Conservation (phyloP, 2,113 vertebrate species). For the Neogobius melanostomus region DNA sequence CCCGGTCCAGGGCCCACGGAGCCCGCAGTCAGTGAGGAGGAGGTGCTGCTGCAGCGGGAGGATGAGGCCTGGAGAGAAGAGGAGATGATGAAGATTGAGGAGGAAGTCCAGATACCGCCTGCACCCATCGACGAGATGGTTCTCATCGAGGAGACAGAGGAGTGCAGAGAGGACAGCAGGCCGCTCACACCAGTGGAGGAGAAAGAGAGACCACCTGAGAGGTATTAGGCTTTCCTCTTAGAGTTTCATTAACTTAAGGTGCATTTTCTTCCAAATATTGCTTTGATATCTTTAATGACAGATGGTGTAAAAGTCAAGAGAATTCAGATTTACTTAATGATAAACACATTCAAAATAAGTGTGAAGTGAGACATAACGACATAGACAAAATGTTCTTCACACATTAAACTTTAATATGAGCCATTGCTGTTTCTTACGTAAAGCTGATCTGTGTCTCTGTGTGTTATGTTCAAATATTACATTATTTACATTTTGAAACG, state of each 20-base stretch:
- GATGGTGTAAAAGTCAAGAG: no score
- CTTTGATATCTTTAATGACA: no score
- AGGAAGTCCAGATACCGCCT: conserved; percentile 36
- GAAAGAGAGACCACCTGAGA: conserved; percentile 59
- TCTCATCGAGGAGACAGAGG: conserved; percentile 53
- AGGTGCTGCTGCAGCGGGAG: conserved; percentile 46
- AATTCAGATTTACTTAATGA: no score
- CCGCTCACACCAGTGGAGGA: conserved; percentile 65
- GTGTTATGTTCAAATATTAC: no score
- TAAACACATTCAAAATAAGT: no score
- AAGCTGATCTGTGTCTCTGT: no score
- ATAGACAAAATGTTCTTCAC: no score
- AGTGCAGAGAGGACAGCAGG: conserved; percentile 47
- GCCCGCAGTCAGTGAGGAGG: conserved; percentile 15
- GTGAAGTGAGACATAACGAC: no score
- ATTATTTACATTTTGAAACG: not conserved
- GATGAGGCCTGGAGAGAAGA: conserved; percentile 61
- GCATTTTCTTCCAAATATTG: not conserved
- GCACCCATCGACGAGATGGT: conserved; percentile 45
- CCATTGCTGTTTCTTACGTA: no score
- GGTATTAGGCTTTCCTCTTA: conserved; percentile 42
- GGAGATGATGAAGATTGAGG: conserved; percentile 44
- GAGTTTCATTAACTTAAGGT: not conserved
- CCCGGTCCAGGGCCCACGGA: conserved; percentile 37
- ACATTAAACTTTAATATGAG: no score